Evolutionary conservation across 2,113 vertebrate genomes (phyloP).

Genomic region (Daubentonia madagascariensis): DNA sequence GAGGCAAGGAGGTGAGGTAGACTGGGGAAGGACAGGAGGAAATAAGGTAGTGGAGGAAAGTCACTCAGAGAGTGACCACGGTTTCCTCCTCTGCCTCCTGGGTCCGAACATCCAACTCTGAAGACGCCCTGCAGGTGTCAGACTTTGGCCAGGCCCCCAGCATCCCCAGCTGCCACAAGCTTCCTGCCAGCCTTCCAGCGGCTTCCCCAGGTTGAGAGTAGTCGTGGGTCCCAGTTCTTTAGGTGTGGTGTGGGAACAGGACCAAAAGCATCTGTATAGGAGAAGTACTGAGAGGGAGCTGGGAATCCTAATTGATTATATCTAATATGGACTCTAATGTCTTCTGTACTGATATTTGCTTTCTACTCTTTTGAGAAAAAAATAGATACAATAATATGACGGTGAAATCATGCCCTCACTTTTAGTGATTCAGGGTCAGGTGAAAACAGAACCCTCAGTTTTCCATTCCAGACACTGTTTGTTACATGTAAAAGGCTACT

Average conservation of each 20-base stretch:
- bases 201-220: neutral
- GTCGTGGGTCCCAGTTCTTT: neutral
- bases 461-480: neutral
- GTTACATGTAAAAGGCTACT: neutral
- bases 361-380: neutral
- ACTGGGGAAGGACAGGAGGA: neutral
- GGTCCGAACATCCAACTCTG: neutral
- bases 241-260: neutral
- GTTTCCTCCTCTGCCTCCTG: neutral
- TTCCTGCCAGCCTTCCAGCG: neutral
- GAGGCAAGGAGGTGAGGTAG: neutral
- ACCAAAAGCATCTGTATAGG: neutral
- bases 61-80: neutral
- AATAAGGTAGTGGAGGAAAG: neutral
- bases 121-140: neutral
- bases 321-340: no score
- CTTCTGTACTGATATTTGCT: neutral
- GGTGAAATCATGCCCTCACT: neutral
- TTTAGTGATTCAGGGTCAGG: neutral
- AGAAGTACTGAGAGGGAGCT: neutral
- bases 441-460: neutral
- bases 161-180: neutral
- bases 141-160: rapidly evolving
- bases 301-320: no score
- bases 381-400: neutral